Evolutionary conservation across 2,113 vertebrate genomes (phyloP).

Genomic region (Candoia aspera): DNA sequence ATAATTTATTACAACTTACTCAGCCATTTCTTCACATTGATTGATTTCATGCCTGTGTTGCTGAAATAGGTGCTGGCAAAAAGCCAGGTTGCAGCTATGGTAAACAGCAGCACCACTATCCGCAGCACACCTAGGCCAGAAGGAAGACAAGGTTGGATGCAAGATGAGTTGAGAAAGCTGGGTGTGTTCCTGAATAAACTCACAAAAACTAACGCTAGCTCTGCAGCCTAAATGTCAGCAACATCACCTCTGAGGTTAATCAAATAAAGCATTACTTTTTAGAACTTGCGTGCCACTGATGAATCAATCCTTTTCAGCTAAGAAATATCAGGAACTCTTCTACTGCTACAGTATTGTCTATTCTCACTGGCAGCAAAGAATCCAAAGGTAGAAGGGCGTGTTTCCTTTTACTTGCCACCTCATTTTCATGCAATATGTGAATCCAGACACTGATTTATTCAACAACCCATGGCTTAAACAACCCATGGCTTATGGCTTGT

Average conservation of each 20-base stretch:
- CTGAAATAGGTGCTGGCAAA: neutral
- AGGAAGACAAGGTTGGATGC: neutral
- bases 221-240: neutral
- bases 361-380: neutral
- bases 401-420: neutral
- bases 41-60: neutral
- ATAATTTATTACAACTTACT: slow-evolving; percentile 20
- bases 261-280: neutral
- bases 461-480: neutral
- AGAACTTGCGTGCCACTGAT: neutral
- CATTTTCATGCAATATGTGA: neutral
- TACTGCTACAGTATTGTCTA: neutral
- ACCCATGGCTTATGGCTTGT: neutral
- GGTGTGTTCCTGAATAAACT: neutral
- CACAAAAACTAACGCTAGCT: neutral
- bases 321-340: neutral
- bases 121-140: slow-evolving; percentile 56
- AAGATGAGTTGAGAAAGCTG: neutral
- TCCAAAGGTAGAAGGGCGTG: neutral
- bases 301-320: neutral
- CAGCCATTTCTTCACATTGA: slow-evolving; percentile 59
- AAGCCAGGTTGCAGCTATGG: slow-evolving; percentile 48
- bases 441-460: neutral
- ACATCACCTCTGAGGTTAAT: neutral
- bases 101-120: neutral